Base-by-base conservation (phyloP, 2,888 invertebrate genomes). In the Pardosa pseudoannulata region DNA sequence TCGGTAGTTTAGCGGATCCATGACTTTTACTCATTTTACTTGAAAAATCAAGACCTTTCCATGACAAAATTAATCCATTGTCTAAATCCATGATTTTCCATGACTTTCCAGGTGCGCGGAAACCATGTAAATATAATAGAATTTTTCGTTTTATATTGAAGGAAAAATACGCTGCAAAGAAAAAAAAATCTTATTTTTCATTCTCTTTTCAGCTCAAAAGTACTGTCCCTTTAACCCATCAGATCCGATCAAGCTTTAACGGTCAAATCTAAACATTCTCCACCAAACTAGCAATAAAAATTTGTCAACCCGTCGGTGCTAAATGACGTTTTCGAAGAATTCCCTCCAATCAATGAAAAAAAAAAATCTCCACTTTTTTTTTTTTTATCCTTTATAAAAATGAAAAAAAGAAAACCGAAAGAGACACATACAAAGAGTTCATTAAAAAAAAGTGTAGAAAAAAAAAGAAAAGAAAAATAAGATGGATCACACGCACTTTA, bases 401-500 rank as follows among this genome's bases (percentile, higher is more conserved):
- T 5, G 23, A 23, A 56, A 56, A 56, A 56, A 56, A 23, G 23
- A 23, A 56, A 56, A 56, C 23, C 16, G 5, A 23, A 16, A 56
- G 23, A 56, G 56, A 56, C 56, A 56, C 56, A 56, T 56, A 56
- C 56, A 56, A 71, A 71, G 71, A 71, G 71, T 46, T 50, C 56
- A 46, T 28, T 64, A 28, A 50, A 64, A 62, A 56, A 74, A 64
- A 39, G n/a, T 31, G 19, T 23, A 36, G n/a, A 31, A n/a, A 27
- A 64, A 64, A 27, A 31, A 50, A 56, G 70, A 74, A 75, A 76
- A 74, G n/a, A 29, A 36, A 31, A 67, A 85, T 64, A 85, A 85
- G 83, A 85, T 85, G 83, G 83, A 85, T 85, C 56, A 78, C n/a
- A 46, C 67, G 78, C 67, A 78, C 78, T 78, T 85, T 85, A 85